Base-by-base conservation (phyloP, 2,797 vertebrate genomes). In the Fistularia commersonii region DNA sequence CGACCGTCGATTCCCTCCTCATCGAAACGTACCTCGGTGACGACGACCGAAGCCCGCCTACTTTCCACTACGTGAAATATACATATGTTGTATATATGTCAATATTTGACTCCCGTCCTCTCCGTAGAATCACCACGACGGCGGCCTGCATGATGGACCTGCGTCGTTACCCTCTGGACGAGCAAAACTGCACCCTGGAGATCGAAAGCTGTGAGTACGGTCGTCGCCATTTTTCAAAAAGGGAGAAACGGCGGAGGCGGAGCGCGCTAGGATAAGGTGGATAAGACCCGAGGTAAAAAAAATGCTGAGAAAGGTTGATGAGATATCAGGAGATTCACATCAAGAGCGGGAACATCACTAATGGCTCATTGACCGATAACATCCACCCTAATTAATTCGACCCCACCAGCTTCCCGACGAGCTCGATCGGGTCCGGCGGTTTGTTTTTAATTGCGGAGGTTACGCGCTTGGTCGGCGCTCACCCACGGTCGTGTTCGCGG, bases 61-160 rank as follows among this genome's bases (percentile, higher is more conserved):
- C n/a, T n/a, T n/a, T n/a, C n/a, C n/a, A n/a, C n/a, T n/a, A n/a
- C n/a, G n/a, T n/a, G n/a, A n/a, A n/a, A n/a, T n/a, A n/a, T n/a
- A n/a, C n/a, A n/a, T n/a, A n/a, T n/a, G n/a, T n/a, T n/a, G n/a
- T n/a, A n/a, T n/a, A n/a, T n/a, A n/a, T n/a, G n/a, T n/a, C n/a
- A n/a, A n/a, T n/a, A n/a, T n/a, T n/a, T n/a, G n/a, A n/a, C 82
- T 41, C 77, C 70, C 76, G 70, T 73, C 56, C 66, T 45, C 62
- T 63, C 37, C 74, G 67, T 64, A 98, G 96, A 87, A 98, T 98
- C 87, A 98, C 96, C 56, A 98, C 96, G 51, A 98, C 96, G 7
- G 96, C 96, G 71, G 96, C 96, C 65, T 98, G 96, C 62, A 98
- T 98, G 96, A 98, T 98, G 96, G 96, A 98, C 85, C 90, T 98